Conservation (phyloP, 2,797 vertebrate genomes). For the Micrastur ruficollis region DNA sequence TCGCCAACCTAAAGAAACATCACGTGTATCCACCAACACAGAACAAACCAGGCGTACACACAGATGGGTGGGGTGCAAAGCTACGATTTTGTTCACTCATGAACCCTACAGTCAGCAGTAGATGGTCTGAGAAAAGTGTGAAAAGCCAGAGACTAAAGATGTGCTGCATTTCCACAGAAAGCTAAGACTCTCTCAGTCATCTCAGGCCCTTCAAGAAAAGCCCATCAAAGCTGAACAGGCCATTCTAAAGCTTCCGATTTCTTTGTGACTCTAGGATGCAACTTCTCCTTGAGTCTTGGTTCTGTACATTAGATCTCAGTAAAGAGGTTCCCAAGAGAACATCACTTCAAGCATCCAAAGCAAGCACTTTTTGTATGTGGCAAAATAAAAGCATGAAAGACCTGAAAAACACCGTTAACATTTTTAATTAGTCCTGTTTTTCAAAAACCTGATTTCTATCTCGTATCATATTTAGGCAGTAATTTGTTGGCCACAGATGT, state of each 20-base stretch:
- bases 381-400: conserved; percentile 6
- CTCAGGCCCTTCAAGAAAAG: neutral
- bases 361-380: neutral
- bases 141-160: neutral
- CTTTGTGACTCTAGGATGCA: neutral
- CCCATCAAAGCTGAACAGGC: neutral
- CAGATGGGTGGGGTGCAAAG: neutral
- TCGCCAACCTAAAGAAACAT: neutral
- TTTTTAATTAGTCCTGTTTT: conserved; percentile 1
- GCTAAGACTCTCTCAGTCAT: neutral
- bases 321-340: neutral
- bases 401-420: neutral
- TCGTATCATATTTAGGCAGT: neutral
- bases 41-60: neutral
- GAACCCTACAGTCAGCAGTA: neutral
- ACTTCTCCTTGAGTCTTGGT: neutral
- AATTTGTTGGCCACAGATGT: neutral
- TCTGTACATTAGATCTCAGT: neutral
- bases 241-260: neutral
- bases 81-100: neutral
- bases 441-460: neutral
- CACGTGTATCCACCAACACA: neutral
- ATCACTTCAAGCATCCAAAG: neutral
- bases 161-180: neutral
- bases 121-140: neutral